phyloP scores from a whole-genome alignment of 2,797 vertebrate genomes.

The Sylvilagus floridanus region DNA sequence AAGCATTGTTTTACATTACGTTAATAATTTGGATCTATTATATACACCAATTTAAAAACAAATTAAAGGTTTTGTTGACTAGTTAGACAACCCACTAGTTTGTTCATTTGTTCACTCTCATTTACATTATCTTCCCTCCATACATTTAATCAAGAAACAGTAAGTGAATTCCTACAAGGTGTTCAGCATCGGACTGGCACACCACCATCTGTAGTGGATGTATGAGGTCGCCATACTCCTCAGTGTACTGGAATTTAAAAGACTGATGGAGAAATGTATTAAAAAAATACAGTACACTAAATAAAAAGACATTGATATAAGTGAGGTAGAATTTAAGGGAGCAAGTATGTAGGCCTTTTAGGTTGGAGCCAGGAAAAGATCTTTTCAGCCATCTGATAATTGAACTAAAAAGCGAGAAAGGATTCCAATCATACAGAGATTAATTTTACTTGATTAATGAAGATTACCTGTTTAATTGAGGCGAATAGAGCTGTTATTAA shows the following conservation, averaged over 20 bases:
- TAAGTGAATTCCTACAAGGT: not conserved
- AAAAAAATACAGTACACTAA: not conserved
- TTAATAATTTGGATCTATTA: not conserved
- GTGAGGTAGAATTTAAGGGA: not conserved
- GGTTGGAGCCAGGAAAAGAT: not conserved
- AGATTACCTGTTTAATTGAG: not conserved
- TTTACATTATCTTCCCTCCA: not conserved
- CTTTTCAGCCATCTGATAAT: not conserved
- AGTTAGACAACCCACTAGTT: not conserved
- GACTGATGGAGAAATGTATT: not conserved
- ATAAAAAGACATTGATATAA: not conserved
- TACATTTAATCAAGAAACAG: constrained; percentile 8
- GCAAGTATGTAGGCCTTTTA: not conserved
- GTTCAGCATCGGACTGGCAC: not conserved
- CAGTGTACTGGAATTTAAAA: not conserved
- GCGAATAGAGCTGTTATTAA: not conserved
- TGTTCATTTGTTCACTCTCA: not conserved
- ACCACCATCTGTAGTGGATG: not conserved
- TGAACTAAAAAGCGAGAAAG: not conserved
- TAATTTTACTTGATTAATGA: not conserved
- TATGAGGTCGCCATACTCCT: not conserved
- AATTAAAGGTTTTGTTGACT: not conserved
- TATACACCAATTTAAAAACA: not conserved
- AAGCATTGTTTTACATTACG: constrained; percentile 6
- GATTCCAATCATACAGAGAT: not conserved